Percentiles rank a stretch among this genome's conserved stretches.
Conservation (phyloP, 2,113 vertebrate genomes). For the Emydocephalus ijimae region DNA sequence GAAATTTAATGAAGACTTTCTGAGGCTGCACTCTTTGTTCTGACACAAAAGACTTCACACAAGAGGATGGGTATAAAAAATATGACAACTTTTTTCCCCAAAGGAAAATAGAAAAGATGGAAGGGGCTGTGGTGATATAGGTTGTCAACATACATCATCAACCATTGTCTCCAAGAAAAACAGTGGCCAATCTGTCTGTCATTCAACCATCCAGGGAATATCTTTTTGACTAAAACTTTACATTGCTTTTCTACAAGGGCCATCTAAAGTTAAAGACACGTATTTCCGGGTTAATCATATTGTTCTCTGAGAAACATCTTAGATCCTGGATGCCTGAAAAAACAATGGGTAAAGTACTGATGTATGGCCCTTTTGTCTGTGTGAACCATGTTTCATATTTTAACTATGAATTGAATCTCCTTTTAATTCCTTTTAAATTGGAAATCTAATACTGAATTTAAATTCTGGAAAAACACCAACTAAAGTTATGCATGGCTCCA, state of each 20-base stretch:
- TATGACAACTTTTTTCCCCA: not conserved
- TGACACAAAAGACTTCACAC: not conserved
- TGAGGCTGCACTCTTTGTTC: not conserved
- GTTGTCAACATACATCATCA: constrained; percentile 31
- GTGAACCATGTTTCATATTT: not conserved
- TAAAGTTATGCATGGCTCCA: not conserved
- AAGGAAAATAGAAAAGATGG: constrained; percentile 12
- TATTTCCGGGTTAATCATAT: constrained; percentile 13
- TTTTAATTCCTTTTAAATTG: not conserved
- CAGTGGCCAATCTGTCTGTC: fast-evolving
- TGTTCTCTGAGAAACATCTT: constrained; percentile 34
- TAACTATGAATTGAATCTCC: not conserved
- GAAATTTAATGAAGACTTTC: not conserved
- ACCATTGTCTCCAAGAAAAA: constrained; percentile 38
- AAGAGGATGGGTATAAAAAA: not conserved
- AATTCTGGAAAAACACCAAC: not conserved
- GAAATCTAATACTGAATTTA: not conserved
- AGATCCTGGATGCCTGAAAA: constrained; percentile 34
- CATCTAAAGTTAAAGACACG: constrained; percentile 5
- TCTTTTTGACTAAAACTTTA: not conserved
- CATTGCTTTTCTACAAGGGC: not conserved
- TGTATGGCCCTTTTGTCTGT: not conserved
- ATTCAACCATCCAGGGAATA: constrained; percentile 29
- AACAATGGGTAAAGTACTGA: constrained; percentile 27
- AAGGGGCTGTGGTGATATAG: constrained; percentile 46